Evolutionary conservation across 2,888 invertebrate species (phyloP), one percentile per base, ranked within the genome.

Genomic region (Andrena fulva): DNA sequence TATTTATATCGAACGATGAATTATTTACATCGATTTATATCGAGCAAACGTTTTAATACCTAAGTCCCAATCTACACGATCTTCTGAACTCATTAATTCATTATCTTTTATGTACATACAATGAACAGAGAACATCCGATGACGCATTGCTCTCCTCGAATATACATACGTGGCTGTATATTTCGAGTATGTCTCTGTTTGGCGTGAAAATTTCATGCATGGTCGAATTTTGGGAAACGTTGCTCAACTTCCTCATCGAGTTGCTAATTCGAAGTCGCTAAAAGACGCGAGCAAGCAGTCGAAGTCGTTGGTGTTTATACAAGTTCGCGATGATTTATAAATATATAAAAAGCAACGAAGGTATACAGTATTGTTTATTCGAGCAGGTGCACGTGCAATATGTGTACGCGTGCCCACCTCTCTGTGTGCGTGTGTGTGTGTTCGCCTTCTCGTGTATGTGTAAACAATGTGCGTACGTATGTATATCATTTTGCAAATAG

Each of bases 311-410:
- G 27, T 76, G 48, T 78, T 82, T 74, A 70, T 83, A 85, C 52
- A 80, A 80, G 69, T 83, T 76, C 59, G 63, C 48, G 64, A 73
- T 82, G 81, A 88, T 81, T 89, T 90, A 89, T 86, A 90, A 90
- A 90, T 87, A 90, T 91, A 90, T 85, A 69, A 91, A 90, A 91
- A 89, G 90, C 90, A 87, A 90, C 88, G 82, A 85, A 85, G 83
- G 87, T 89, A 82, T 87, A 84, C 59, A 24, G 64, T 85, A 82
- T 84, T 70, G 70, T 80, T 81, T n/a, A 60, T 42, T 29, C 29
- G 77, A 73, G 67, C 62, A 69, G 60, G 50, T 69, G 60, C 73
- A 63, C 64, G 59, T 66, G 80, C 66, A 33, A 42, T 42, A 42
- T 42, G 4, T 42, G 42, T 42, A 42, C 42, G 42, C 42, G 42